Percentiles rank a stretch among this genome's conserved stretches.
These are phyloP conservation scores for Cepaea hortensis DNA, from an alignment of 2,888 invertebrate genomes.

Conservation along the genomic window DNA sequence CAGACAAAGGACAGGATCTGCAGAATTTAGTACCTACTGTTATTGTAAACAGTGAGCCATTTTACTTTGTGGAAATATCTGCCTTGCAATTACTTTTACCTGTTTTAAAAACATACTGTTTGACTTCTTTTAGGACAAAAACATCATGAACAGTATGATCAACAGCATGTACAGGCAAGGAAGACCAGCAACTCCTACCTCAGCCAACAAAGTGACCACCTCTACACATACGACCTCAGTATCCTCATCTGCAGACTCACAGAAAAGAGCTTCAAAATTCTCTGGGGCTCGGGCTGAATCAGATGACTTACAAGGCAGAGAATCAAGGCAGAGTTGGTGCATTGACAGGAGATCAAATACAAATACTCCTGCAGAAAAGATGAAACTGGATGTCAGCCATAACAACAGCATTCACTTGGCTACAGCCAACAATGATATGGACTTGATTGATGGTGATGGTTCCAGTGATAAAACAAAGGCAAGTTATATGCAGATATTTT, in stretches of 20 bases:
- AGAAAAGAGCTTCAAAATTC: neutral
- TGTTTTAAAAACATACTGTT: too few species aligned
- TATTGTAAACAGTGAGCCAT: neutral
- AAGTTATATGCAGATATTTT: neutral
- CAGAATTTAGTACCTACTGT: neutral
- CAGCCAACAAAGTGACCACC: neutral
- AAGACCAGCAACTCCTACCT: neutral
- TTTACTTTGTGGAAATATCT: neutral
- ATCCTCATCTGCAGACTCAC: neutral
- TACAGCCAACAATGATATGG: neutral
- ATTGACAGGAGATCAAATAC: conserved; percentile 30
- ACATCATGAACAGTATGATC: conserved; percentile 49
- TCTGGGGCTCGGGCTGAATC: neutral
- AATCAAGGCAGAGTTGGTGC: conserved; percentile 20
- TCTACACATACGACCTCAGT: neutral
- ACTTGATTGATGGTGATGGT: neutral
- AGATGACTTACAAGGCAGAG: neutral
- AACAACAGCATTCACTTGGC: neutral
- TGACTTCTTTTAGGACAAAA: conserved; percentile 34
- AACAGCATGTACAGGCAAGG: conserved; percentile 43
- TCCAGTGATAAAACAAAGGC: neutral
- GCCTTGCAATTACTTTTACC: neutral
- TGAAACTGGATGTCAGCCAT: neutral
- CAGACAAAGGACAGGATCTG: neutral
- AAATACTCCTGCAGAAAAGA: neutral